Evolutionary conservation across 2,888 invertebrate species (phyloP).

Genomic region (Neuroscelio doddi): DNA sequence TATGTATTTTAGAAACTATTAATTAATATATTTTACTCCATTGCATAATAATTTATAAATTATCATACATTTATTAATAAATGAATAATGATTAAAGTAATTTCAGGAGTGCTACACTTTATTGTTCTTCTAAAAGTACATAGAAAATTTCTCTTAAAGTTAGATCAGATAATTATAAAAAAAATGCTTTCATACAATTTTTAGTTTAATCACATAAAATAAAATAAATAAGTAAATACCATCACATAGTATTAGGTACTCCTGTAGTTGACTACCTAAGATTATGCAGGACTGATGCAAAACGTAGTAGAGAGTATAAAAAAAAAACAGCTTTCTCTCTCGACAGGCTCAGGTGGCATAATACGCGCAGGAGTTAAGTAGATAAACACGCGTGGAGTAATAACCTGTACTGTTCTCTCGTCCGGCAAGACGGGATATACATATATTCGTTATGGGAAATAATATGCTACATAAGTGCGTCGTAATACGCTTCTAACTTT

Average conservation of each 20-base stretch:
- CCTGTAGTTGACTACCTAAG: constrained; percentile 37
- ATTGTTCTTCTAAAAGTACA: too few species aligned
- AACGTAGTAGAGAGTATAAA: constrained; percentile 64
- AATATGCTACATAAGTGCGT: constrained; percentile 52
- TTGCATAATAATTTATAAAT: too few species aligned
- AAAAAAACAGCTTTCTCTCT: constrained; percentile 71
- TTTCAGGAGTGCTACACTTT: too few species aligned
- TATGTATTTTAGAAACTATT: too few species aligned
- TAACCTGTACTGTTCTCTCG: constrained; percentile 49
- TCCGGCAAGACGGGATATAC: constrained; percentile 50
- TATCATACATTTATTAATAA: too few species aligned
- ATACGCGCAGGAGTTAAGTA: constrained; percentile 64
- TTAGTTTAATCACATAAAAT: constrained; percentile 10
- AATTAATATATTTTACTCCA: too few species aligned
- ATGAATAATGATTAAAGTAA: too few species aligned
- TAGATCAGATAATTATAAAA: too few species aligned
- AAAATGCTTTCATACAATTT: too few species aligned
- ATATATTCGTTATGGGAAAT: constrained; percentile 57
- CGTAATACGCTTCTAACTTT: constrained; percentile 40
- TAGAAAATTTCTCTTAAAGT: too few species aligned
- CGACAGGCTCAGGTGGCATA: constrained; percentile 64
- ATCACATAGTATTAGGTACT: constrained; percentile 9
- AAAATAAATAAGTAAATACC: constrained; percentile 33
- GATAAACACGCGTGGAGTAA: constrained; percentile 66
- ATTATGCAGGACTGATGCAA: constrained; percentile 47